Conservation (phyloP, 2,797 vertebrate species). For the Danio jaintianensis region DNA sequence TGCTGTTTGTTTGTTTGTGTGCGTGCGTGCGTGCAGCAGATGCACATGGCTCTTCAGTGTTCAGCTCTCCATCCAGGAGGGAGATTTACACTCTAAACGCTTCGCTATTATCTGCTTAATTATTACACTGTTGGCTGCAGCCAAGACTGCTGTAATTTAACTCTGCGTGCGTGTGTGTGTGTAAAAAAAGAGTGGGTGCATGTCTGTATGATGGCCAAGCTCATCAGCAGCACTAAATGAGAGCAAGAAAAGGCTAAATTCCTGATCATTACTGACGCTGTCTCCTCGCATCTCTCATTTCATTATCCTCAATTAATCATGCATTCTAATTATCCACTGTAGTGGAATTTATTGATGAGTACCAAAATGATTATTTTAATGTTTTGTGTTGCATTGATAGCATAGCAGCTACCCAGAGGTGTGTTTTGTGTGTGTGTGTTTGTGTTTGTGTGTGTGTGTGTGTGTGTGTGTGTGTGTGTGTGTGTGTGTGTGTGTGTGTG, state of each 20-base stretch:
- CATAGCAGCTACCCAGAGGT: conserved; percentile 75
- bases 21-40: conserved; percentile 30
- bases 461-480: conserved; percentile 26
- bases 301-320: conserved; percentile 79
- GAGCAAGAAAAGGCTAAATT: conserved; percentile 61
- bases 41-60: conserved; percentile 33
- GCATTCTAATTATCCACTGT: conserved; percentile 77
- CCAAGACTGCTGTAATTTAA: conserved; percentile 60
- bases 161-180: conserved; percentile 38
- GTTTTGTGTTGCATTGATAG: conserved; percentile 70
- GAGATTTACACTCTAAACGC: conserved; percentile 74
- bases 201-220: conserved; percentile 55
- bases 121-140: conserved; percentile 70
- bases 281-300: conserved; percentile 73
- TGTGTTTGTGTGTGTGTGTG: conserved; percentile 55
- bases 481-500: conserved; percentile 58
- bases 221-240: conserved; percentile 60
- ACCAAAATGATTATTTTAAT: conserved; percentile 79
- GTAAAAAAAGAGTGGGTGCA: conserved; percentile 10
- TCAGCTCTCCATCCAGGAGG: conserved; percentile 64
- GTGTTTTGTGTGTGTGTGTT: conserved; percentile 61
- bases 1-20: conserved; percentile 21
- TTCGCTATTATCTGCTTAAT: conserved; percentile 78
- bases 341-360: conserved; percentile 73
- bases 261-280: conserved; percentile 68